Evolutionary conservation across 2,113 vertebrate genomes (phyloP), one percentile per base, ranked within the genome.

Genomic region (Australoheros scitulus): DNA sequence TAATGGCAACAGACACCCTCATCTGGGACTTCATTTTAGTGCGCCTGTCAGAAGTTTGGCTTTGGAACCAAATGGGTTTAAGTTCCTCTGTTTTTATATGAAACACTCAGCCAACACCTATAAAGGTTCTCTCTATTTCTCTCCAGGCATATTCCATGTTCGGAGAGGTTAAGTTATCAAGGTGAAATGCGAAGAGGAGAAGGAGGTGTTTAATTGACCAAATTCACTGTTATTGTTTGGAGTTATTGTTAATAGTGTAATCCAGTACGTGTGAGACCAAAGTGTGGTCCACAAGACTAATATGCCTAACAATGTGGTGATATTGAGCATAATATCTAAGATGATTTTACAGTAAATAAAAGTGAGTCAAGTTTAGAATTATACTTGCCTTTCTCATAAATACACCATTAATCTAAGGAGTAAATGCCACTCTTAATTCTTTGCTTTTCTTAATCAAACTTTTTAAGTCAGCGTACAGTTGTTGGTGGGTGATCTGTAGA

Each of bases 81-180:
- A 88, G 90, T 95, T 95, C 80, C 91, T 88, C 86, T 92, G 90
- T 93, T 95, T 95, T 95, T 89, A 91, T 93, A 94, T 91, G 91
- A 95, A 95, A 94, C 81, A 90, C 90, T 94, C 89, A 93, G 94
- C 94, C 94, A 95, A 94, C 94, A 95, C 95, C 89, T 87, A 90
- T 90, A 92, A 94, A 93, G 83, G 61, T 60, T 29, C 70, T 32
- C 14, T 65, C 76, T 59, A 4, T 11, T 52, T 72, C 61, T 79
- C 56, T 57, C 55, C 11, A 2, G 78, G 77, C 84, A 88, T 87
- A 90, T 86, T 87, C 85, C 87, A 93, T 84, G 86, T 93, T 95
- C 86, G 87, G 13, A 55, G 34, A 72, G 93, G 93, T 83, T 89
- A 94, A 83, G 92, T 93, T 92, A 93, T 87, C 77, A 91, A 81